A percentile compares a stretch with the other conserved stretches of the same genome.
phyloP scores from a whole-genome alignment of 2,888 invertebrate species.

The Digitonthophagus gazella region DNA sequence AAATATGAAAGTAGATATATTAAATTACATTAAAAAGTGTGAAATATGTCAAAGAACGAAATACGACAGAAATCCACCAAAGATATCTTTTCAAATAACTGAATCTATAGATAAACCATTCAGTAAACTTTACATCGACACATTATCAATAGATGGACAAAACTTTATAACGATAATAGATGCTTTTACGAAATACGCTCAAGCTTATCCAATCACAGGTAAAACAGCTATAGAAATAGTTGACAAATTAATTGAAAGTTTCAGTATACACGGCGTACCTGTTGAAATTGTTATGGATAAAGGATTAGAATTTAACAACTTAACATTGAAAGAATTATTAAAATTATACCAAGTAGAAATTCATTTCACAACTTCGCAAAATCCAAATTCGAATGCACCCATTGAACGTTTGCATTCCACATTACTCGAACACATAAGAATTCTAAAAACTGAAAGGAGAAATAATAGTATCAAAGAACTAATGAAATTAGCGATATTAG shows the following conservation, averaged over 20 bases:
- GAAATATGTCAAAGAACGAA: too few species aligned
- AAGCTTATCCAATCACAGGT: neutral
- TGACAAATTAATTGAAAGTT: neutral
- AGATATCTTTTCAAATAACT: too few species aligned
- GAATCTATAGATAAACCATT: too few species aligned
- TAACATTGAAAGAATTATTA: slow-evolving; percentile 25
- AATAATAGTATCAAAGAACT: too few species aligned
- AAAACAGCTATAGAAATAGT: neutral
- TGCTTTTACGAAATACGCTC: neutral
- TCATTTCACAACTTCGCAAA: slow-evolving; percentile 29
- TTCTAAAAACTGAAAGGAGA: too few species aligned
- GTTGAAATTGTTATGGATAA: slow-evolving; percentile 26
- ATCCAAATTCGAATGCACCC: slow-evolving; percentile 25
- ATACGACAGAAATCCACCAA: too few species aligned
- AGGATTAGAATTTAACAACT: slow-evolving; percentile 30
- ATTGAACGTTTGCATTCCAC: slow-evolving; percentile 33
- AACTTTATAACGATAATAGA: too few species aligned
- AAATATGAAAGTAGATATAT: too few species aligned
- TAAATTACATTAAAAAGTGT: too few species aligned
- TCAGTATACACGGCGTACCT: slow-evolving; percentile 22
- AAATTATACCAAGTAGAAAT: slow-evolving; percentile 25
- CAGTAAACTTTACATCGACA: too few species aligned
- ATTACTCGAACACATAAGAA: slow-evolving; percentile 27
- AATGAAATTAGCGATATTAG: too few species aligned
- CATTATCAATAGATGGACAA: too few species aligned